These are phyloP conservation scores for Neosalanx taihuensis DNA, from an alignment of 2,797 vertebrate genomes.

Conservation along the genomic window DNA sequence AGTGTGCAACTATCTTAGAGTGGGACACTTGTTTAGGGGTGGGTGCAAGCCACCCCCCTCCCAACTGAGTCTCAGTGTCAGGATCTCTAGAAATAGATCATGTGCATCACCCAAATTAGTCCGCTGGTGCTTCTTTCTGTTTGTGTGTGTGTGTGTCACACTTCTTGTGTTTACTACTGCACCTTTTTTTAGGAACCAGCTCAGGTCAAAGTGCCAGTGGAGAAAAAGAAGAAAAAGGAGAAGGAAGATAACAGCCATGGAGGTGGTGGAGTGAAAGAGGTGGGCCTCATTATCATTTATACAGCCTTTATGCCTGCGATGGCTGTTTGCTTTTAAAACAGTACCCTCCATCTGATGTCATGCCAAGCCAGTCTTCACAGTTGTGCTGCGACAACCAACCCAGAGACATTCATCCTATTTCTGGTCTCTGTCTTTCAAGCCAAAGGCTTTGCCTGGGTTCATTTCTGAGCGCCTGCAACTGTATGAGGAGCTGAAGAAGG, in stretches of 20 bases:
- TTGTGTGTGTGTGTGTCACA: neutral
- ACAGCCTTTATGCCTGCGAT: neutral
- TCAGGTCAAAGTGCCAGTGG: slow-evolving; percentile 43
- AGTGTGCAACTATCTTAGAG: too few species aligned
- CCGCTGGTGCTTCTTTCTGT: too few species aligned
- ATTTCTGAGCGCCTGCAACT: slow-evolving; percentile 80
- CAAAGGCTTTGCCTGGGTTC: slow-evolving; percentile 67
- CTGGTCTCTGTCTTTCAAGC: slow-evolving; percentile 46
- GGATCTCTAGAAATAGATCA: neutral
- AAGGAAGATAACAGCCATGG: slow-evolving; percentile 46
- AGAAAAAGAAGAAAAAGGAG: slow-evolving; percentile 68
- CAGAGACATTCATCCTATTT: too few species aligned
- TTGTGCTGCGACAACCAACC: neutral
- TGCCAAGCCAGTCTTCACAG: neutral
- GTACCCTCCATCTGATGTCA: too few species aligned
- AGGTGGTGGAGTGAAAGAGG: slow-evolving; percentile 55
- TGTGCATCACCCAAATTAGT: neutral
- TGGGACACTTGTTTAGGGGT: too few species aligned
- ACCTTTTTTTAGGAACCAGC: neutral
- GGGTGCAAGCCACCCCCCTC: neutral
- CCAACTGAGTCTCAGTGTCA: neutral
- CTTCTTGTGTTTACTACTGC: neutral
- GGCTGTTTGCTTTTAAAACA: too few species aligned
- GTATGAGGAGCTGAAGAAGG: slow-evolving; percentile 82
- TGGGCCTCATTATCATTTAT: slow-evolving; percentile 27